phyloP scores from a whole-genome alignment of 2,888 invertebrate species.

The Eupithecia subumbrata region DNA sequence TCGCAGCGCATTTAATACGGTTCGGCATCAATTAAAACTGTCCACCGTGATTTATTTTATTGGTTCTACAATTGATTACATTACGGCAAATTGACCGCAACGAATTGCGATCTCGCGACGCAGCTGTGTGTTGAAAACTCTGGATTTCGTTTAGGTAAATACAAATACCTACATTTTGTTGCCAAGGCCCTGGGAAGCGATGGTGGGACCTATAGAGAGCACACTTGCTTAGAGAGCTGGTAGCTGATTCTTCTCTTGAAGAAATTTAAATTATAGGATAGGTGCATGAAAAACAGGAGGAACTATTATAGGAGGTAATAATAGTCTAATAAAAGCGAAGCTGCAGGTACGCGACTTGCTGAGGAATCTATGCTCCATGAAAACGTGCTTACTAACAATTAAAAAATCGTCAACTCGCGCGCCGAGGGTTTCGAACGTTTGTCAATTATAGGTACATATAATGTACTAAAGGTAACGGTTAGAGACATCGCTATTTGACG shows the following conservation, averaged over 20 bases:
- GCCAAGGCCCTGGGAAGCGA: neutral
- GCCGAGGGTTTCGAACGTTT: too few relatives aligned
- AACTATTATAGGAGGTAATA: too few relatives aligned
- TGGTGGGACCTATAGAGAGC: neutral
- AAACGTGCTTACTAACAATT: too few relatives aligned
- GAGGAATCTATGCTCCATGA: too few relatives aligned
- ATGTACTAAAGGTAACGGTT: too few relatives aligned
- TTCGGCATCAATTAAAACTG: conserved; percentile 82
- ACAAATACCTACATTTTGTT: neutral
- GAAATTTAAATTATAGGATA: neutral
- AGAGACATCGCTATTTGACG: too few relatives aligned
- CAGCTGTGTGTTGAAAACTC: conserved; percentile 63
- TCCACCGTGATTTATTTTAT: conserved; percentile 83
- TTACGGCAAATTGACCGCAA: conserved; percentile 82
- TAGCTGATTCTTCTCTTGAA: neutral
- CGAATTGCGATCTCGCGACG: conserved; percentile 71
- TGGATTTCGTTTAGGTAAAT: conserved; percentile 20
- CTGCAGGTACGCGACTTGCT: too few relatives aligned
- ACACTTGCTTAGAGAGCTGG: neutral
- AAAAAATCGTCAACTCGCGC: too few relatives aligned
- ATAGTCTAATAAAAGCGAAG: too few relatives aligned
- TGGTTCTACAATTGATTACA: conserved; percentile 83
- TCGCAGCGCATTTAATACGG: conserved; percentile 69
- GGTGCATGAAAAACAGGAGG: neutral
- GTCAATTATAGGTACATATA: too few relatives aligned